Conservation (phyloP, 1,140 invertebrate species). For the Planococcus citri region DNA sequence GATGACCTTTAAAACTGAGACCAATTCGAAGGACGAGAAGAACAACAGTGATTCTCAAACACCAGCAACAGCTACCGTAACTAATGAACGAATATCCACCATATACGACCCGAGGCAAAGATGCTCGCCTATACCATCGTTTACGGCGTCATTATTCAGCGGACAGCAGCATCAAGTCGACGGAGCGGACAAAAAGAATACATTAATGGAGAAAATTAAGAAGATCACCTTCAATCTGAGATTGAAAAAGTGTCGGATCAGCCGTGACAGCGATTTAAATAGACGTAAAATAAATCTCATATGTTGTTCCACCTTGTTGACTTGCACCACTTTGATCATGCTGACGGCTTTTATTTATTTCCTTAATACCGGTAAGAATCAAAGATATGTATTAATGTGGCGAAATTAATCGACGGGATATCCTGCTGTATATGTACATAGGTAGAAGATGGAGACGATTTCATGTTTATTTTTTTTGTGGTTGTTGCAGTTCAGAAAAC, state of each 20-base stretch:
- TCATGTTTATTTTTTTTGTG: neutral
- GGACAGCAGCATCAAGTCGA: neutral
- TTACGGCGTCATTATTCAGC: neutral
- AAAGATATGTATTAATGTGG: no score
- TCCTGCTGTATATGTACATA: no score
- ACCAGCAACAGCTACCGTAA: neutral
- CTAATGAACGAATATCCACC: neutral
- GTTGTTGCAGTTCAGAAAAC: neutral
- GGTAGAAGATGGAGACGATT: neutral
- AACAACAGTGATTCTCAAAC: neutral
- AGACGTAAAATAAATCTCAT: neutral
- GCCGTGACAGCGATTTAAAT: neutral
- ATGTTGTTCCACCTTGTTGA: neutral
- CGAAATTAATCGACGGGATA: no score
- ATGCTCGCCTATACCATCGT: neutral
- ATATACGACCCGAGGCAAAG: conserved; percentile 7
- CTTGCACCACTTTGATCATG: neutral
- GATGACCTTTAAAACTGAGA: conserved; percentile 14
- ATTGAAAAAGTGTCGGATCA: neutral
- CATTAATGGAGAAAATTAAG: neutral
- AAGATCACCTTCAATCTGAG: conserved; percentile 6
- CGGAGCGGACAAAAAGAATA: neutral
- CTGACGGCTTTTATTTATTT: neutral
- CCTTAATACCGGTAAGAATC: neutral
- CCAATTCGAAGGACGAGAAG: conserved; percentile 7